Evolutionary conservation across 2,888 invertebrate species (phyloP), one percentile per base, ranked within the genome.

Genomic region (Anodontia alba): DNA sequence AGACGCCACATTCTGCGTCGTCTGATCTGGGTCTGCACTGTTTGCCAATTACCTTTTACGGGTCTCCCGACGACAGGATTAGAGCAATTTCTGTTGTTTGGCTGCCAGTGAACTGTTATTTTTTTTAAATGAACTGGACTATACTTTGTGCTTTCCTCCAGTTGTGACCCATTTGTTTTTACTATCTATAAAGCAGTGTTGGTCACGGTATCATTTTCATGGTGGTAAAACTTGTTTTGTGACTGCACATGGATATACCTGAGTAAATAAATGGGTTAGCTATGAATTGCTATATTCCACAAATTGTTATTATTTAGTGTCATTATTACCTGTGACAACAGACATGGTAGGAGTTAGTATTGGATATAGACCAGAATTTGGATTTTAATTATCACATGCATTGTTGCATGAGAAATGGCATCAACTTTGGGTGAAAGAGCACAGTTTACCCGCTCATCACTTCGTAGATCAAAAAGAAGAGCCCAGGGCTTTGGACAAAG

Each of bases 391-490:
- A 12, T 8, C 46, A 20, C 46, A 15, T 46, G 20, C 20, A 3
- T 46, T 46, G 38, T 12, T 38, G 5, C 12, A 12, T 8, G 26
- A 57, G 20, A 20, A 62, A 62, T 62, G 62, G 62, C 62, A 62
- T 62, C 62, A 10, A 76, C 84, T 3, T 69, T 84, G 2, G 81
- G 84, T 15, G 81, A 84, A 42, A 70, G 79, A 73, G 33, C 68
- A 10, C 76, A 79, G 67, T 84, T 84, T 73, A 72, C 76, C 10
- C 75, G 84, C 8, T 68, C 83, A 15, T 83, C 83, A 62, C 49
- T 83, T 46, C 62, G 83, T 20, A 80, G 80, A 76, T 83, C 83
- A 46, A 83, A 80, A 75, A 75, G 78, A 57, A 62, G 73, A 23
- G 73, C 23, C 10, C 62, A 33, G 68, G 83, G 83, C 33, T 80